Percentiles rank a stretch among this genome's conserved stretches.
phyloP scores from a whole-genome alignment of 2,888 invertebrate genomes.

The Sinhomidia bicolor region DNA sequence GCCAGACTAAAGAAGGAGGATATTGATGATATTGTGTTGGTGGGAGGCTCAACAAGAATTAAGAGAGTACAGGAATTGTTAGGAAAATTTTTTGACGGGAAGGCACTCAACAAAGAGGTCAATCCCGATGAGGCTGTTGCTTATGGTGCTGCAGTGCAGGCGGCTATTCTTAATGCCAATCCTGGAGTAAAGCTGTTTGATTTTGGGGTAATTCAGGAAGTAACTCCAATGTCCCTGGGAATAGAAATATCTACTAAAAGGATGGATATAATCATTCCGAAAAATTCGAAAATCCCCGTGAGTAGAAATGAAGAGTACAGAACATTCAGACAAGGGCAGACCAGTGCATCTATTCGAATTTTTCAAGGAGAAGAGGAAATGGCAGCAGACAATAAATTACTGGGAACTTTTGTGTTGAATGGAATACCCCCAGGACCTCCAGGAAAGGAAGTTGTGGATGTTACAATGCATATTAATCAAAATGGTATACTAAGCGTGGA shows the following conservation, averaged over 20 bases:
- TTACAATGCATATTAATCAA: constrained; percentile 44
- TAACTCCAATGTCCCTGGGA: constrained; percentile 65
- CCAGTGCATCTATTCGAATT: constrained; percentile 3
- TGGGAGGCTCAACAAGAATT: constrained; percentile 32
- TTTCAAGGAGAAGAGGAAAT: constrained; percentile 58
- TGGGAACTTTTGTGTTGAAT: constrained; percentile 38
- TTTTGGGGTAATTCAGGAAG: constrained; percentile 35
- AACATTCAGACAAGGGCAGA: constrained; percentile 36
- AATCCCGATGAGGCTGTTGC: constrained; percentile 85
- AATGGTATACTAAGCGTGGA: constrained; percentile 19
- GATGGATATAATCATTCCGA: constrained; percentile 47
- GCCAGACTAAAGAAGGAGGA: neutral
- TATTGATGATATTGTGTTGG: neutral
- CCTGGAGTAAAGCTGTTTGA: neutral
- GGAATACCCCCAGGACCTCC: constrained; percentile 52
- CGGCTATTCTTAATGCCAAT: constrained; percentile 83
- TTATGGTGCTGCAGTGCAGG: constrained; percentile 84
- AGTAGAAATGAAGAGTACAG: neutral
- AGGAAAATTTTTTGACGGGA: constrained; percentile 82
- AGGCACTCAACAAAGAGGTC: constrained; percentile 83
- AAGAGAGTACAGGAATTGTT: constrained; percentile 75
- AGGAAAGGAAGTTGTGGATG: constrained; percentile 30
- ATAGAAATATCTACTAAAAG: neutral
- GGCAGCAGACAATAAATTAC: neutral
- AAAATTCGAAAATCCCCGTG: constrained; percentile 30